Conservation (phyloP, 1,140 invertebrate species). For the Drosophila rhopaloa region DNA sequence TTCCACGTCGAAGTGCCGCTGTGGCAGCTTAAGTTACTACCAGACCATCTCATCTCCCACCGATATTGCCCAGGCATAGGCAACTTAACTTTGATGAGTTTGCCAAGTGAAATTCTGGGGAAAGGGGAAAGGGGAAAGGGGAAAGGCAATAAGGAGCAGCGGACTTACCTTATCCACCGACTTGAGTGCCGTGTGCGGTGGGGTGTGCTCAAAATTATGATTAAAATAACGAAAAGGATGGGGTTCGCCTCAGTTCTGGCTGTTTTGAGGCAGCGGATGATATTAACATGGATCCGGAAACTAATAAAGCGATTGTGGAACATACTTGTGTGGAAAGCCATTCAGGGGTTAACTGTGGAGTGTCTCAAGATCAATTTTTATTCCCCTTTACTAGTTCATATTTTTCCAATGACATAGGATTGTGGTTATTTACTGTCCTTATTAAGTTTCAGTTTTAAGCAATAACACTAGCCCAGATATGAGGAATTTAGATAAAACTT, state of each 20-base stretch:
- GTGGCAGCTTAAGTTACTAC: slow-evolving; percentile 42
- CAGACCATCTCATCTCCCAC: slow-evolving; percentile 9
- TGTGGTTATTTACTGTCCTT: no score
- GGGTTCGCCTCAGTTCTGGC: not conserved
- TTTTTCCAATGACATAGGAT: no score
- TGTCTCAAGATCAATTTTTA: no score
- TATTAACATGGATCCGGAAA: slow-evolving; percentile 5
- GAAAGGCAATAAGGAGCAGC: slow-evolving; percentile 5
- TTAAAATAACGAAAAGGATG: slow-evolving; percentile 75
- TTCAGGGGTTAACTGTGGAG: no score
- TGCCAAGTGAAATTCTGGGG: slow-evolving; percentile 57
- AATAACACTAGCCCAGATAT: no score
- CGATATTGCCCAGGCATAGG: slow-evolving; percentile 41
- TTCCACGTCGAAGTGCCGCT: slow-evolving; percentile 43
- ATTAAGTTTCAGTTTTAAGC: no score
- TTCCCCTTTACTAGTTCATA: no score
- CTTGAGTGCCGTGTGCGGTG: slow-evolving; percentile 22
- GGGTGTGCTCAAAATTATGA: slow-evolving; percentile 67
- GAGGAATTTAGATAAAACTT: no score
- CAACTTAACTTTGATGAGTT: slow-evolving; percentile 82
- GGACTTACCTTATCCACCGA: slow-evolving; percentile 31
- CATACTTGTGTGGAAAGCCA: not conserved
- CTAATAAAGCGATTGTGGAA: slow-evolving; percentile 14
- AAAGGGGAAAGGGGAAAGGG: not conserved
- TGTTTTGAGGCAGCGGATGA: not conserved